Evolutionary conservation across 2,888 invertebrate genomes (phyloP).

Genomic region (Oxyteleia sp.): DNA sequence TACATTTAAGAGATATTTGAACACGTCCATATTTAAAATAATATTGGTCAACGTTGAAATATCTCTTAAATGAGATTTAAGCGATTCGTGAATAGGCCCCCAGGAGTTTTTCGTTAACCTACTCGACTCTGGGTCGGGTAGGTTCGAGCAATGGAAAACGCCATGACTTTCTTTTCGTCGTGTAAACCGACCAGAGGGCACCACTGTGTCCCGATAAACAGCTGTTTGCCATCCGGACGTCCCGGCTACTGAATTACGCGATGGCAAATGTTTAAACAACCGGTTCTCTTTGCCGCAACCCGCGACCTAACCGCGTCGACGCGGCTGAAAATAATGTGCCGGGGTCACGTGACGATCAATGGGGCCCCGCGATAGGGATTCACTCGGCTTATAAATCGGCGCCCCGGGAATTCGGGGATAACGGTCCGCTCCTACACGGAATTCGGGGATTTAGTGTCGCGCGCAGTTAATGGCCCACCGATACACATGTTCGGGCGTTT

Average conservation of each 20-base stretch:
- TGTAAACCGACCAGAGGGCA: too few species aligned
- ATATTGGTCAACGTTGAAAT: too few species aligned
- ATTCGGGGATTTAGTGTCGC: slow-evolving; percentile 45
- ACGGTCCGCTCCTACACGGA: slow-evolving; percentile 28
- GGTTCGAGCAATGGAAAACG: too few species aligned
- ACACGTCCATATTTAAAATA: too few species aligned
- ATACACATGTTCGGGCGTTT: slow-evolving; percentile 60
- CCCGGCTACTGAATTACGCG: slow-evolving; percentile 76
- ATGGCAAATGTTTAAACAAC: slow-evolving; percentile 69
- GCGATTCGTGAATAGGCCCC: too few species aligned
- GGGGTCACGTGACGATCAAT: slow-evolving; percentile 52
- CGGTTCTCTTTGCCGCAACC: slow-evolving; percentile 59
- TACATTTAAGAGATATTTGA: too few species aligned
- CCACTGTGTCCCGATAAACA: slow-evolving; percentile 13
- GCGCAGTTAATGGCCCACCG: slow-evolving; percentile 34
- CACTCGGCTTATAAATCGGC: slow-evolving; percentile 42
- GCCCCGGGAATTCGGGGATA: slow-evolving; percentile 49
- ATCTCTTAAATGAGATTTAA: too few species aligned
- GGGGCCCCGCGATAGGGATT: slow-evolving; percentile 20
- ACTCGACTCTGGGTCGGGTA: too few species aligned
- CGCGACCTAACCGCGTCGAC: slow-evolving; percentile 31
- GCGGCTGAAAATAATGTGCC: slow-evolving; percentile 45
- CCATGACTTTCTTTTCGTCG: too few species aligned
- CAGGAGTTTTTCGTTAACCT: too few species aligned
- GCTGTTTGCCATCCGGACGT: slow-evolving; percentile 49